These are phyloP conservation scores for Gephyroberyx darwinii DNA, from an alignment of 2,797 vertebrate genomes.

Conservation along the genomic window DNA sequence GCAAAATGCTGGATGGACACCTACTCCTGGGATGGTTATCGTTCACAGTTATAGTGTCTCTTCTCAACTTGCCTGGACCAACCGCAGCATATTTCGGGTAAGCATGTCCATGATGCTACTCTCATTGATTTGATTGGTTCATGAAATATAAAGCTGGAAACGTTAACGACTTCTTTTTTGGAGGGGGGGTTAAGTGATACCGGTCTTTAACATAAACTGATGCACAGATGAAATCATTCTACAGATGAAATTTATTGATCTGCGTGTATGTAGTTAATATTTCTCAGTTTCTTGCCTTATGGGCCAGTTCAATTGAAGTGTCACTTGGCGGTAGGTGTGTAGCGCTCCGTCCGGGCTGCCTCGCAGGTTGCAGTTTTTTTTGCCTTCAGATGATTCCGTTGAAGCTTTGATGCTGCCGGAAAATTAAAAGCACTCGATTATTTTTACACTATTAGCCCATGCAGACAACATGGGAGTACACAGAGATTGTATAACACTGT, in stretches of 20 bases:
- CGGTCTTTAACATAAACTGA: fast-evolving
- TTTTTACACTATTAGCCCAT: no score
- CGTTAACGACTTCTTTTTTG: not conserved
- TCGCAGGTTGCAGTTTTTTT: conserved; percentile 69
- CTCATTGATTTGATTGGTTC: conserved; percentile 70
- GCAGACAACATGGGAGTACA: no score
- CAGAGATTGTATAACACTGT: not conserved
- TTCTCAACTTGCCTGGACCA: conserved; percentile 86
- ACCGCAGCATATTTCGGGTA: conserved; percentile 96
- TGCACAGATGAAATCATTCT: no score
- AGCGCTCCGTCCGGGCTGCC: conserved; percentile 40
- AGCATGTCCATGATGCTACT: conserved; percentile 66
- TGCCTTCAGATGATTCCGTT: conserved; percentile 44
- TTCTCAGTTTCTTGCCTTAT: no score
- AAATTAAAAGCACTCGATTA: not conserved
- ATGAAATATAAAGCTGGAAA: conserved; percentile 26
- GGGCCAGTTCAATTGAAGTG: conserved; percentile 19
- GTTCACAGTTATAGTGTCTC: conserved; percentile 85
- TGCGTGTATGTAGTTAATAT: not conserved
- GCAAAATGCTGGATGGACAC: conserved; percentile 99
- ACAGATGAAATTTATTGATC: not conserved
- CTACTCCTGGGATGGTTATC: conserved; percentile 95
- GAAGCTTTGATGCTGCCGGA: conserved; percentile 32
- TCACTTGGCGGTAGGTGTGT: conserved; percentile 33
- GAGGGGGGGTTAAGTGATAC: not conserved